phyloP scores from a whole-genome alignment of 2,888 invertebrate genomes.

The Scrobipalpa costella region DNA sequence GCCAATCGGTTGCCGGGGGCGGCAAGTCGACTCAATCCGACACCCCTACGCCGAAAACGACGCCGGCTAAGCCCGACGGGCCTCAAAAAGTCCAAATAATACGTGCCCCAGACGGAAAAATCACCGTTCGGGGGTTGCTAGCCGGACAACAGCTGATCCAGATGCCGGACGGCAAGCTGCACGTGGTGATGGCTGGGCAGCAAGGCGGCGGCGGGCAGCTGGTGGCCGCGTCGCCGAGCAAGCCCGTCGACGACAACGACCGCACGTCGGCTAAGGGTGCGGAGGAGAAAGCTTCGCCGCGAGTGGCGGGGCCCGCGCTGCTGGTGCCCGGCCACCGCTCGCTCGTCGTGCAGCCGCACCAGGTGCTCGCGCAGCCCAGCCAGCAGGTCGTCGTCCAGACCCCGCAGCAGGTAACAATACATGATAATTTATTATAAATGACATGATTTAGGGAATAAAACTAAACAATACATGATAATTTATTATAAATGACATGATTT shows the following conservation, averaged over 20 bases:
- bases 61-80: conserved; percentile 68
- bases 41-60: conserved; percentile 49
- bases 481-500: no score
- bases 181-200: conserved; percentile 87
- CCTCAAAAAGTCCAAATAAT: conserved; percentile 94
- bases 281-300: conserved; percentile 39
- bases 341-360: conserved; percentile 62
- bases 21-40: conserved; percentile 67
- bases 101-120: conserved; percentile 93
- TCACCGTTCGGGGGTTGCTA: conserved; percentile 94
- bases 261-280: conserved; percentile 34
- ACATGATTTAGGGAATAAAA: no score
- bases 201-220: conserved; percentile 74
- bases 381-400: conserved; percentile 53
- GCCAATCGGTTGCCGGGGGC: conserved; percentile 77
- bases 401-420: conserved; percentile 44
- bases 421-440: no score
- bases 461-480: no score
- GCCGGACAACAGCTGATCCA: conserved; percentile 96
- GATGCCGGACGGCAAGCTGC: conserved; percentile 95
- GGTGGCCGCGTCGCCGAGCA: conserved; percentile 61
- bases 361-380: conserved; percentile 48
- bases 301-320: conserved; percentile 44
- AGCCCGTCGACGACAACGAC: conserved; percentile 42
- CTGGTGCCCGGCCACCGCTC: conserved; percentile 55